Base-by-base conservation (phyloP, 2,888 invertebrate genomes). In the Mellilla xanthometata region DNA sequence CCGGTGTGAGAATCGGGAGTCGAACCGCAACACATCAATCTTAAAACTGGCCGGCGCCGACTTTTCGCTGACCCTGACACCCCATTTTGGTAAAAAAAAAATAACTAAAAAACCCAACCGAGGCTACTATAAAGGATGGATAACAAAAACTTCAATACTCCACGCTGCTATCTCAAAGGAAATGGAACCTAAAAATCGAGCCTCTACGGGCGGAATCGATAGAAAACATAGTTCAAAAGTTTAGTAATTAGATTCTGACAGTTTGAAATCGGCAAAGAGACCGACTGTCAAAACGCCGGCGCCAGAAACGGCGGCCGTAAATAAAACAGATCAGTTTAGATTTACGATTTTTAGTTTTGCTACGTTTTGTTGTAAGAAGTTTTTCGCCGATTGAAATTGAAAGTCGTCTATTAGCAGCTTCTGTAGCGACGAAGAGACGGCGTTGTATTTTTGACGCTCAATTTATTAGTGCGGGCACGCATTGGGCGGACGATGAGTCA, bases 171-270 rank as follows among this genome's bases (percentile, higher is more conserved):
- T 56, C 43, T 15, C 34, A 47, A 39, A 19, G 19, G 19, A 19
- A 19, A 6, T 19, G 6, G n/a, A n/a, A n/a, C n/a, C 15, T 12
- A 34, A 23, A 10, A 35, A 2, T 7, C 22, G 56, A 53, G 45
- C 71, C 59, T 56, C 58, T 66, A 76, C 50, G 46, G 58, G 48
- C 45, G 52, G 41, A 19, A 28, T 9, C 23, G 31, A 33, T 31
- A 29, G 70, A 31, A 65, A 46, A 58, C 54, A 48, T 44, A 50
- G 47, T 48, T 51, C 42, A 50, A 60, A 59, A 64, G 58, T 68
- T 74, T 76, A 71, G 76, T 87, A 87, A 88, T 88, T 86, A 85
- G 83, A 87, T 87, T 87, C 85, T 80, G 85, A 84, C 86, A 85
- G 83, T 73, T 82, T 72, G 80, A 76, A 75, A 76, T 76, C 74